These are phyloP conservation scores for Samia ricini DNA, from an alignment of 1,140 invertebrate genomes.

Conservation along the genomic window DNA sequence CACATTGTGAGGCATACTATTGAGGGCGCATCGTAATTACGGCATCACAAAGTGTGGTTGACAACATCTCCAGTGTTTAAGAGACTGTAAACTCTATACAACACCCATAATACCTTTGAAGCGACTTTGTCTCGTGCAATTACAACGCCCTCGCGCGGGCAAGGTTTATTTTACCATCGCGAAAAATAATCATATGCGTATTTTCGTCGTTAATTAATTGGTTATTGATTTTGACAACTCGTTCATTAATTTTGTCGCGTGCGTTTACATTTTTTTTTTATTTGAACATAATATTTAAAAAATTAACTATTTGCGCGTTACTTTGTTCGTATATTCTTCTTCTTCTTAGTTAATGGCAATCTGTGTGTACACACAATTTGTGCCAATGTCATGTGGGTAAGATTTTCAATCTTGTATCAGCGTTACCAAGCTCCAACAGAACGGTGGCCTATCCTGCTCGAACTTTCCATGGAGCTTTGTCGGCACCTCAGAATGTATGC, in stretches of 20 bases:
- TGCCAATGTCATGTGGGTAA: no score
- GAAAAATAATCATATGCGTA: not conserved
- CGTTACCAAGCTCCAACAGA: no score
- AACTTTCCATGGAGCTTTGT: no score
- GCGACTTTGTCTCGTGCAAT: slow-evolving; percentile 72
- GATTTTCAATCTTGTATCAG: no score
- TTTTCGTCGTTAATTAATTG: not conserved
- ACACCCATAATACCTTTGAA: slow-evolving; percentile 67
- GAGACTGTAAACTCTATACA: slow-evolving; percentile 59
- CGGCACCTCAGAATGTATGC: no score
- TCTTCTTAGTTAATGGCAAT: no score
- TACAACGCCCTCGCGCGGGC: slow-evolving; percentile 65
- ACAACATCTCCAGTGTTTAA: slow-evolving; percentile 66
- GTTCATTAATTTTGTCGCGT: not conserved
- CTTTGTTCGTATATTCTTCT: no score
- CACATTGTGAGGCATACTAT: slow-evolving; percentile 47
- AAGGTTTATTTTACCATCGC: slow-evolving; percentile 25
- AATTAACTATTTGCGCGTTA: no score
- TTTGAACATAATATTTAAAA: no score
- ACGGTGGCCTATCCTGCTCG: no score
- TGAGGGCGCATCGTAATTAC: slow-evolving; percentile 62
- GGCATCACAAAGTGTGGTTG: slow-evolving; percentile 53
- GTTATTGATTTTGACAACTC: not conserved
- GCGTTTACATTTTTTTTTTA: not conserved
- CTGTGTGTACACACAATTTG: no score